Conservation (phyloP, 2,888 invertebrate genomes). For the Clunio marinus region DNA sequence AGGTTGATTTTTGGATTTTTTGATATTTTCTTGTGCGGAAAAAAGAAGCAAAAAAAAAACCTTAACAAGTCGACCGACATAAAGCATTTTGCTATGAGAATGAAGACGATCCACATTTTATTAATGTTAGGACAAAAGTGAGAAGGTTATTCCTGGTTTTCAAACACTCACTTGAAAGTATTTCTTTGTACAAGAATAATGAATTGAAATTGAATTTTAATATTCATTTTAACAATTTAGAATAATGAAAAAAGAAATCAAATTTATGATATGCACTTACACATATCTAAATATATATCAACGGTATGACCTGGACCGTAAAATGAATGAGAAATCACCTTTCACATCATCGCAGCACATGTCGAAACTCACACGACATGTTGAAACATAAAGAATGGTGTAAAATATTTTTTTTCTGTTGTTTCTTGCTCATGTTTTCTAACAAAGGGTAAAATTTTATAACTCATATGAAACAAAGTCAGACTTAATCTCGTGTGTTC, state of each 20-base stretch:
- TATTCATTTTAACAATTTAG: no score
- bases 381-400: no score
- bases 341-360: not conserved
- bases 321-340: no score
- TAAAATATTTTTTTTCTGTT: no score
- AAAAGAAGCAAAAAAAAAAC: not conserved
- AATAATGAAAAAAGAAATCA: no score
- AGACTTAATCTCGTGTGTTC: no score
- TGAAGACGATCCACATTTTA: not conserved
- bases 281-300: no score
- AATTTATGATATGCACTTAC: no score
- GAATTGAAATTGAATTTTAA: not conserved
- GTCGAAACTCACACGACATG: not conserved
- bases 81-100: not conserved
- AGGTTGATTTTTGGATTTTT: conserved; percentile 38
- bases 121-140: not conserved
- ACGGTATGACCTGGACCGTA: no score
- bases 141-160: not conserved
- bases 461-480: no score
- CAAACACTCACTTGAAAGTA: not conserved
- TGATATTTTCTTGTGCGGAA: conserved; percentile 16
- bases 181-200: not conserved
- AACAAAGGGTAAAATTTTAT: no score
- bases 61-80: conserved; percentile 9
- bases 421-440: not conserved